Base-by-base conservation (phyloP, 2,888 invertebrate genomes). In the Helleia helle region DNA sequence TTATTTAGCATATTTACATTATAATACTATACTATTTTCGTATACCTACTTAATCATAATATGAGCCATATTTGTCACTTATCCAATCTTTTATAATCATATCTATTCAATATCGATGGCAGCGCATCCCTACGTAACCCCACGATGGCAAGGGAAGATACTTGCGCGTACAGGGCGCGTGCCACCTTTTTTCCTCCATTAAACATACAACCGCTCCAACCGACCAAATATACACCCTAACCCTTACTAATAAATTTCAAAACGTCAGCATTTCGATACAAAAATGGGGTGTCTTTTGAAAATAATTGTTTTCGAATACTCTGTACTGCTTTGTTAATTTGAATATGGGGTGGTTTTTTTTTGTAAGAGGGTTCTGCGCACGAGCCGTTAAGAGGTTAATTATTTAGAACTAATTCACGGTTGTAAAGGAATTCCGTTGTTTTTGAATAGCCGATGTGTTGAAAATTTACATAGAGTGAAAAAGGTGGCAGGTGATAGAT, bases 321-420 rank as follows among this genome's bases (percentile, higher is more conserved):
- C 66, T 63, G 72, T 79, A 81, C 79, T 81, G 81, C 72, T 79
- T 77, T 81, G 81, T 81, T 80, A 80, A 83, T 83, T 83, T 81
- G 75, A 83, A 83, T 83, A 77, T 66, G 76, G 69, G 56, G 58
- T 52, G 59, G 56, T 61, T 60, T 54, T 40, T 60, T 65, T 56
- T 55, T 44, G 36, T 41, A 43, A 50, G 55, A 62, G 67, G 71
- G 71, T 65, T 58, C 50, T 62, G 76, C 75, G 80, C 81, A 75
- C 77, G 75, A 75, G 80, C 62, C 75, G 76, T 65, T 71, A 65
- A 65, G 71, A 66, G 63, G 70, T 75, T 79, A 81, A 81, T 81
- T 81, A 83, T 76, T 81, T 76, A 76, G 74, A 81, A 79, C 79
- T 77, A 81, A 81, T 80, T 73, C 71, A 69, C 60, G 69, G 65